Evolutionary conservation across 1,140 invertebrate species (phyloP), one percentile per base, ranked within the genome.

Genomic region (Colletes gigas): DNA sequence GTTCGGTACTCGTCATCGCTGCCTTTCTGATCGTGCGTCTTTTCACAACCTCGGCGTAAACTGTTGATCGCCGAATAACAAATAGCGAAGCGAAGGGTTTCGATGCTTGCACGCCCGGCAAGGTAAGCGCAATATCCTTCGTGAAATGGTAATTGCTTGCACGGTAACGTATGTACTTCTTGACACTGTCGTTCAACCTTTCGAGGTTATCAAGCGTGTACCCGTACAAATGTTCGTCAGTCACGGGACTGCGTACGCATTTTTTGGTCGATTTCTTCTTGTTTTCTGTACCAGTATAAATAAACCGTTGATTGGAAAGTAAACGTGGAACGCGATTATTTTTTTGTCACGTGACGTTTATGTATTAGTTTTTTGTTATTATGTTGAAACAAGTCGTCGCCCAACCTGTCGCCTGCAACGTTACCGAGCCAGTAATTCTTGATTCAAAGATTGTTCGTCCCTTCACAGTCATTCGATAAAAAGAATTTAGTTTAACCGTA

Each of bases 81-180:
- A 75, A 81, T 67, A 75, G 72, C 47, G 30, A 21, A 47, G 47
- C 55, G 63, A 60, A 60, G 21, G 44, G 47, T 57, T 30, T 67
- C 52, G 78, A 21, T 41, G 19, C 39, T 60, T 21, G 55, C 3
- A 8, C 44, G 44, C 30, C 7, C 19, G 55, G 12, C 55, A 52
- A 81, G 78, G 71, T 67, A 75, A 74, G 69, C 19, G 60, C 60
- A 66, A 70, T 55, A 79, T 79, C 77, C 70, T 79, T 73, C 70
- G 9, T 0, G 8, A 65, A 79, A 79, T 79, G 70, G 19, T 79
- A 79, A 79, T 79, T 66, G 69, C 17, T 14, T 7, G 17, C 30
- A 1, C n/a, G 17, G 15, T 15, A 44, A 44, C 19, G 0, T 14
- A 17, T 9, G 10, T 47, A 54, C 59, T 9, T 68, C 12, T 50